Evolutionary conservation across 2,113 vertebrate genomes (phyloP).

Genomic region (Corvus cornix): DNA sequence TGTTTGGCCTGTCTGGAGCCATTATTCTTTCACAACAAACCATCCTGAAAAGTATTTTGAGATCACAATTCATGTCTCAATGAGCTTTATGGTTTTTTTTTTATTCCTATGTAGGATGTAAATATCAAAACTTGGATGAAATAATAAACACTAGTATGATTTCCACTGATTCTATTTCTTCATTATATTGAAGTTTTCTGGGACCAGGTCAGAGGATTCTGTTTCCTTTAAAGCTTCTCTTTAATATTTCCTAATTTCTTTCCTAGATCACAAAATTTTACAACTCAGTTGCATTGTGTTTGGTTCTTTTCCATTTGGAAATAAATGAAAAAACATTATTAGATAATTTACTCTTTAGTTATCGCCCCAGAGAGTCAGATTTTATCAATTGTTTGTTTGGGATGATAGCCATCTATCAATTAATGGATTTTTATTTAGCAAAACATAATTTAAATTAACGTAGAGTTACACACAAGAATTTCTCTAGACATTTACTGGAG

Average conservation of each 20-base stretch:
- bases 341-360: neutral
- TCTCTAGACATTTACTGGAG: neutral
- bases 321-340: neutral
- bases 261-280: neutral
- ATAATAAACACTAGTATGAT: neutral
- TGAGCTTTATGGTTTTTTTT: neutral
- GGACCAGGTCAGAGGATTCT: neutral
- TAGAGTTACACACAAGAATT: neutral
- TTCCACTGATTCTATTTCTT: neutral
- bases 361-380: neutral
- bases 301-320: neutral
- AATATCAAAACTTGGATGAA: neutral
- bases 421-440: neutral
- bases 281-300: neutral
- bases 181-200: neutral
- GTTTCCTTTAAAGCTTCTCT: neutral
- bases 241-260: neutral
- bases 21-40: neutral
- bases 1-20: neutral
- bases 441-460: neutral
- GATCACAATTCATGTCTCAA: neutral
- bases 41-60: neutral
- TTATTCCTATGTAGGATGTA: neutral
- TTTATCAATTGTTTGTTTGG: neutral
- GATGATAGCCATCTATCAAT: neutral